Conservation (phyloP, 2,888 invertebrate species). For the Rhogogaster chlorosoma region DNA sequence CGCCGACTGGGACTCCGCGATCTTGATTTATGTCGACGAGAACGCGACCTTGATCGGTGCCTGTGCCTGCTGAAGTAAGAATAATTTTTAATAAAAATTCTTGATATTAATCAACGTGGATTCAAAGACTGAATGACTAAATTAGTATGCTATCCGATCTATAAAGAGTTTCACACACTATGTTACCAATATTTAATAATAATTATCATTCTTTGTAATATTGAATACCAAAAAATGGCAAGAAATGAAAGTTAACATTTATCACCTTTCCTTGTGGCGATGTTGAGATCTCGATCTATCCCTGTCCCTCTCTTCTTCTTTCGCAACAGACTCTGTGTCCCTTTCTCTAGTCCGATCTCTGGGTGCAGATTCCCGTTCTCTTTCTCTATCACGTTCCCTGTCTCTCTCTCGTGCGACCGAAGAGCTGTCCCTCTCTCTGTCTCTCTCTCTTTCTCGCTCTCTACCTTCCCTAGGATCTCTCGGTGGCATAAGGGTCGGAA, state of each 20-base stretch:
- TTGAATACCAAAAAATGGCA: slow-evolving; percentile 22
- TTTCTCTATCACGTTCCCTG: slow-evolving; percentile 71
- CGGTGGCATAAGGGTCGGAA: slow-evolving; percentile 71
- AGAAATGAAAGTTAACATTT: slow-evolving; percentile 52
- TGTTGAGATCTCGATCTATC: slow-evolving; percentile 82
- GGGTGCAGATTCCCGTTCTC: slow-evolving; percentile 68
- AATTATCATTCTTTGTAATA: background rate
- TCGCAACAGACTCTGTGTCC: slow-evolving; percentile 70
- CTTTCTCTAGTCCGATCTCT: slow-evolving; percentile 68
- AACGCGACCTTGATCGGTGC: slow-evolving; percentile 79
- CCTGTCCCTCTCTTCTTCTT: slow-evolving; percentile 62
- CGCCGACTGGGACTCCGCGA: slow-evolving; percentile 86
- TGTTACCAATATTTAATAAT: background rate
- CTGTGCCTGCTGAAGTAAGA: slow-evolving; percentile 66
- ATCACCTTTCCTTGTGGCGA: slow-evolving; percentile 82
- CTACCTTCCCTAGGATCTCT: slow-evolving; percentile 71
- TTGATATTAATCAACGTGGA: background rate
- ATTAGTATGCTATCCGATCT: background rate
- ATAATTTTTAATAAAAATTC: background rate
- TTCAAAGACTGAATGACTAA: background rate
- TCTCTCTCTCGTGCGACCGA: slow-evolving; percentile 66
- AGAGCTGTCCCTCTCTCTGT: slow-evolving; percentile 75
- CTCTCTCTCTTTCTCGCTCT: slow-evolving; percentile 79
- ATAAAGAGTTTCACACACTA: background rate
- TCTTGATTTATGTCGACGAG: slow-evolving; percentile 85